A percentile compares a stretch with the other conserved stretches of the same genome.
These are phyloP conservation scores for Poecilus cupreus DNA, from an alignment of 2,888 invertebrate genomes.

Conservation along the genomic window DNA sequence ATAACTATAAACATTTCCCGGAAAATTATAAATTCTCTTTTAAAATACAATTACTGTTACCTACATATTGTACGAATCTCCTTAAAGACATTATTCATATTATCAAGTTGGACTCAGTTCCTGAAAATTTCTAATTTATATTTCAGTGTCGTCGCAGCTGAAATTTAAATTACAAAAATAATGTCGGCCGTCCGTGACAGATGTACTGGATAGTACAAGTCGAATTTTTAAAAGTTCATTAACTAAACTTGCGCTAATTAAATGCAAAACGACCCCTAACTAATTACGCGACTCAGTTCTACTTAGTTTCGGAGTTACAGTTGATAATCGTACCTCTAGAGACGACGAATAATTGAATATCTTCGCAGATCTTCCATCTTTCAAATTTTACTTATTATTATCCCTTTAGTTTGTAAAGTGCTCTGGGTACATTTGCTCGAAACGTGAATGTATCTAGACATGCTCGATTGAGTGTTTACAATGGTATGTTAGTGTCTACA, in stretches of 20 bases:
- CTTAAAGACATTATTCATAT: constrained; percentile 6
- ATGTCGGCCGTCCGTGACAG: constrained; percentile 30
- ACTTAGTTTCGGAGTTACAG: constrained; percentile 22
- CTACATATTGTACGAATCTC: no score
- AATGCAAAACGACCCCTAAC: constrained; percentile 45
- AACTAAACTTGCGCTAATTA: constrained; percentile 45
- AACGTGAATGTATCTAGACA: no score
- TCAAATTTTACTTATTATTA: neutral
- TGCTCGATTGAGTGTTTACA: no score
- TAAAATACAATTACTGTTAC: no score
- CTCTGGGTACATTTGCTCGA: no score
- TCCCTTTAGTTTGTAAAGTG: no score
- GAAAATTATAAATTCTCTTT: neutral
- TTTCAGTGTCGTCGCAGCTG: constrained; percentile 1
- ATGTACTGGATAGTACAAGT: constrained; percentile 35
- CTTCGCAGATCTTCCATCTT: no score
- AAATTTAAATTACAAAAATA: constrained; percentile 45
- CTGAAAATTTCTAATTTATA: constrained; percentile 34
- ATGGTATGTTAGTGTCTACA: no score
- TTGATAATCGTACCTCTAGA: no score
- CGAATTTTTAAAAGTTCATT: constrained; percentile 55
- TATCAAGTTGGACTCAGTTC: neutral
- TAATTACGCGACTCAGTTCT: constrained; percentile 16
- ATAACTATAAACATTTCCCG: neutral
- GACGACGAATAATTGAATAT: no score